Conservation (phyloP, 1,140 invertebrate species). For the Meloidogyne hapla region DNA sequence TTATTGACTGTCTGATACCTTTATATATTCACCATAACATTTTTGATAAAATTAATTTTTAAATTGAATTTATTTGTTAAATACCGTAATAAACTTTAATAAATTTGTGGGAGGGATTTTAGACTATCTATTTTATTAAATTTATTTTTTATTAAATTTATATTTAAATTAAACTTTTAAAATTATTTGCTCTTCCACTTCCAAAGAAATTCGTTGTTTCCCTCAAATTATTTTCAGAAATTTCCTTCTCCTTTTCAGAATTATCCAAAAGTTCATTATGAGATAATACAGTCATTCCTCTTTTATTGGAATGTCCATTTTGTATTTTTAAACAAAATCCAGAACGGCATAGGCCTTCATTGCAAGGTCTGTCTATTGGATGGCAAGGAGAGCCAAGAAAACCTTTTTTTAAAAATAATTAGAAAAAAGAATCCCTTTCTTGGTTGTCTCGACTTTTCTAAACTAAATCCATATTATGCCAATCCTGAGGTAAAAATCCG, state of each 20-base stretch:
- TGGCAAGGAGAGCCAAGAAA: slow-evolving; percentile 39
- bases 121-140: too few species aligned
- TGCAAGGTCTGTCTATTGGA: slow-evolving; percentile 20
- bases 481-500: too few species aligned
- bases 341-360: slow-evolving; percentile 34
- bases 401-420: slow-evolving; percentile 32
- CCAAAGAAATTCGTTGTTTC: neutral
- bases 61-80: too few species aligned
- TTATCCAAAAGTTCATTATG: neutral
- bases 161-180: neutral
- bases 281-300: neutral
- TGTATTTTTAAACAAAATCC: slow-evolving; percentile 47
- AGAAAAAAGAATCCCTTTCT: too few species aligned
- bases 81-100: too few species aligned
- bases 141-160: too few species aligned
- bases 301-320: neutral
- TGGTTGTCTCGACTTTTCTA: too few species aligned
- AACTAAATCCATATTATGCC: too few species aligned
- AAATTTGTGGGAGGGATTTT: too few species aligned
- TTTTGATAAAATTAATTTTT: too few species aligned
- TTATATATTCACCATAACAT: too few species aligned
- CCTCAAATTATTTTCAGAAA: neutral
- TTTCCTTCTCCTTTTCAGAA: neutral
- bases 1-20: too few species aligned
- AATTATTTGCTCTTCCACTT: slow-evolving; percentile 7